Evolutionary conservation across 2,113 vertebrate species (phyloP), one percentile per base, ranked within the genome.

Genomic region (Notarius quadriscutis): DNA sequence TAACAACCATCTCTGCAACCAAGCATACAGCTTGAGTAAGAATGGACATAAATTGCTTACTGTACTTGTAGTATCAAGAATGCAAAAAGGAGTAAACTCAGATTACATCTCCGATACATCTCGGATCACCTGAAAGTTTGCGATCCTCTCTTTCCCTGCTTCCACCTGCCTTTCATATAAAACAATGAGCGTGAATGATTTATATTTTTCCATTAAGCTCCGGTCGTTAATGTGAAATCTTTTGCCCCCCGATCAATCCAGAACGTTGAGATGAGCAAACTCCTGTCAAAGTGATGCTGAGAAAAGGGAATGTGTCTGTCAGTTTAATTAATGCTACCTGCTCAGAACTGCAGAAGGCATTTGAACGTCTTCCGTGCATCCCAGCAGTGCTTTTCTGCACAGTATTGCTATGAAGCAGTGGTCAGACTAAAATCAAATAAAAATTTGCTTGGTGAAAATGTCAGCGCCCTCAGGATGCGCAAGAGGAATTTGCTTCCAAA

Each of bases 331-430:
- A 53, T 22, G 25, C 48, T 50, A 10, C 25, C 41, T 27, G 62
- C 81, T 71, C 17, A 30, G 63, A 84, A 55, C 5, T 41, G 18
- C n/a, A 1, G 48, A 53, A 10, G 55, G 25, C 48, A 83, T 69
- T 53, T n/a, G 9, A 83, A 83, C 12, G 25, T 51, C 12, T 53
- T 10, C 62, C n/a, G 11, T 55, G 48, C 8, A 30, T 53, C 50
- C 48, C 82, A 84, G 82, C 15, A 57, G 48, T 84, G 65, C 50
- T 67, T 27, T 83, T 50, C 62, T 17, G 81, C 81, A 82, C 27
- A 77, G 48, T 22, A 51, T 51, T 25, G 74, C 22, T 51, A 12
- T 77, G 51, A 77, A 77, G 22, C 74, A 25, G 20, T 25, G 25
- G 50, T 14, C 50, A 78, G 50, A 27, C 12, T 25, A 78, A 53